Evolutionary conservation across 2,888 invertebrate genomes (phyloP), one percentile per base, ranked within the genome.

Genomic region (Molorchus minor): DNA sequence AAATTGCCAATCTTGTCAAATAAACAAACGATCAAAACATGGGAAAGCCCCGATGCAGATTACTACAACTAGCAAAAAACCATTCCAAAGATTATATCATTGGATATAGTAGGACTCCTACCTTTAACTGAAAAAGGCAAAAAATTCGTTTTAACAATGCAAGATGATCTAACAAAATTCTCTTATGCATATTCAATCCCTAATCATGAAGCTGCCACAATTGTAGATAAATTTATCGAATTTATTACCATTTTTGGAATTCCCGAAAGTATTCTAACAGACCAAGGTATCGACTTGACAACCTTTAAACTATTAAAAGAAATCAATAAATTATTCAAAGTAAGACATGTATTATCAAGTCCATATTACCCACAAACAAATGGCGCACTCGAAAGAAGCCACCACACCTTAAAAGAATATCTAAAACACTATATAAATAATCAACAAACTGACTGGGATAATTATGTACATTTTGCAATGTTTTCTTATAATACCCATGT

Each of bases 251-350:
- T 71, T 1, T 77, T 78, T 56, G 78, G 78, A 8, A 74, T 78
- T 7, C 77, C 79, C 1, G 71, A 75, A 62, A 52, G 52, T 3
- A 68, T 79, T 21, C 51, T 81, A 1, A 72, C 79, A 0, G 80
- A 82, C 59, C 75, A 77, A 70, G 80, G 77, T 1, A 68, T 71
- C 7, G 71, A 79, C 49, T 79, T 80, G 56, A n/a, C n/a, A n/a
- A 75, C 64, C 3, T 75, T 75, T 1, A 61, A 75, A 5, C 20
- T 77, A 43, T 61, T 79, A 2, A 72, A 73, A 68, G 65, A 77
- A 64, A 16, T 75, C 21, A 61, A 62, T 12, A 73, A 72, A 61
- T 40, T 76, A 17, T 71, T 77, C 33, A 67, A 74, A 66, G 72
- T 73, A 2, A 74, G 71, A 62, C 68, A 76, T 20, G 49, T 73